Conservation (phyloP, 2,888 invertebrate species). For the Orchesellides sinensis region DNA sequence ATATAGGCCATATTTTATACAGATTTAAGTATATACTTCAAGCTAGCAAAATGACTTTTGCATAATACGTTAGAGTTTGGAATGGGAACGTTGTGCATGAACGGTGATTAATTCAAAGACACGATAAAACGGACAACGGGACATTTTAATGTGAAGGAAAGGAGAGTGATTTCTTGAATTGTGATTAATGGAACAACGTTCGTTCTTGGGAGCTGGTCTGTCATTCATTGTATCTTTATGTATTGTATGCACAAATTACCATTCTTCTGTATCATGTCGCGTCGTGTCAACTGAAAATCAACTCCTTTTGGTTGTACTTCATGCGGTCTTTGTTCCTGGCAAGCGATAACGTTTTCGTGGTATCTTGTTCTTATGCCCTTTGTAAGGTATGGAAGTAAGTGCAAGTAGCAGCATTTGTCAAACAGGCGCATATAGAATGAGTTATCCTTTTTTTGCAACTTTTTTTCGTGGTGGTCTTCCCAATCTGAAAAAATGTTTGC, state of each 20-base stretch:
- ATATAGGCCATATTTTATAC: no score
- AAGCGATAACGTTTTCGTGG: no score
- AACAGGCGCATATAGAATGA: background rate
- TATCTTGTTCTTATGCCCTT: no score
- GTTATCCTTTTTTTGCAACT: conserved; percentile 13
- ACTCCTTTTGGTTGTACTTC: no score
- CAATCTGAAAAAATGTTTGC: no score
- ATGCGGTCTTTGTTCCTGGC: background rate
- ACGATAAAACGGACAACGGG: conserved; percentile 33
- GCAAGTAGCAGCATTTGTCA: background rate
- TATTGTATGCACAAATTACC: background rate
- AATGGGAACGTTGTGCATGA: conserved; percentile 50
- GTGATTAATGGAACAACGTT: background rate
- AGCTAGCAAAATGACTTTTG: no score
- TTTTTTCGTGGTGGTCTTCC: conserved; percentile 15
- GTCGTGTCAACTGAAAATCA: background rate
- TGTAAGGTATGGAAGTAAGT: no score
- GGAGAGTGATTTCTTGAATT: background rate
- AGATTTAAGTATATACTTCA: no score
- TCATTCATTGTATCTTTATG: background rate
- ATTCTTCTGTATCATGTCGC: conserved; percentile 1
- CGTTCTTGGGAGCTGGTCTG: background rate
- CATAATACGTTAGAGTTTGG: no score
- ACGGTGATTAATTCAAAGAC: conserved; percentile 54
- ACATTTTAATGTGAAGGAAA: background rate